These are phyloP conservation scores for Cebus imitator DNA, from an alignment of 2,113 vertebrate species.

Conservation along the genomic window DNA sequence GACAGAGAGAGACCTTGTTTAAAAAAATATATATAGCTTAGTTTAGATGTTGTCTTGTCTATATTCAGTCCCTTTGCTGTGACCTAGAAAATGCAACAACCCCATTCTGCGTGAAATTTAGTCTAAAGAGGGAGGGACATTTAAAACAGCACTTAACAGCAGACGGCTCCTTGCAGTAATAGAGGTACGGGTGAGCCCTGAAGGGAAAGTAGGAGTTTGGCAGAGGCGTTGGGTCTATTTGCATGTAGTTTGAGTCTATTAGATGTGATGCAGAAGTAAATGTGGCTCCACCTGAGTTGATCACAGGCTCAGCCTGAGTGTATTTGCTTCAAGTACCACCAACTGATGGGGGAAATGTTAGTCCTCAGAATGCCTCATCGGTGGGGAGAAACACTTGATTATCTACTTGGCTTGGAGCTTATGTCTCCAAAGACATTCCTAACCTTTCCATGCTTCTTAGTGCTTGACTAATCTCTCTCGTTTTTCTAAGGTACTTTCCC, in stretches of 20 bases:
- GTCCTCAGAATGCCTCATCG: neutral
- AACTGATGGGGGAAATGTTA: neutral
- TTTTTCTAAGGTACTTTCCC: neutral
- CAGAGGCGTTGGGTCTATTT: neutral
- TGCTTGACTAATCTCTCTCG: neutral
- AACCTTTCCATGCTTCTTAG: neutral
- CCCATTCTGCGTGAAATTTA: no score
- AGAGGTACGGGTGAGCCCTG: neutral
- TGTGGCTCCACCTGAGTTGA: neutral
- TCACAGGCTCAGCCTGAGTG: neutral
- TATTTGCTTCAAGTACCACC: neutral
- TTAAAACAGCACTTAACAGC: neutral
- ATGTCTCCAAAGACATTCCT: neutral
- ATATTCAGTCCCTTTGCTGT: neutral
- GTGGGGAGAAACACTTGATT: neutral
- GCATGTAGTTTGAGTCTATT: no score
- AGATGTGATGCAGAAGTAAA: neutral
- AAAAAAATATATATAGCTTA: neutral
- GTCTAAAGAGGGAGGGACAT: neutral
- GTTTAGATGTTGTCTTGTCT: no score
- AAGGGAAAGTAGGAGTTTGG: neutral
- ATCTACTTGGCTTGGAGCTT: neutral
- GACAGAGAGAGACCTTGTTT: no score
- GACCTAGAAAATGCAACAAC: neutral
- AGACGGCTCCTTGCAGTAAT: neutral